Conservation (phyloP, 2,113 vertebrate genomes). For the Toxotes chatareus region DNA sequence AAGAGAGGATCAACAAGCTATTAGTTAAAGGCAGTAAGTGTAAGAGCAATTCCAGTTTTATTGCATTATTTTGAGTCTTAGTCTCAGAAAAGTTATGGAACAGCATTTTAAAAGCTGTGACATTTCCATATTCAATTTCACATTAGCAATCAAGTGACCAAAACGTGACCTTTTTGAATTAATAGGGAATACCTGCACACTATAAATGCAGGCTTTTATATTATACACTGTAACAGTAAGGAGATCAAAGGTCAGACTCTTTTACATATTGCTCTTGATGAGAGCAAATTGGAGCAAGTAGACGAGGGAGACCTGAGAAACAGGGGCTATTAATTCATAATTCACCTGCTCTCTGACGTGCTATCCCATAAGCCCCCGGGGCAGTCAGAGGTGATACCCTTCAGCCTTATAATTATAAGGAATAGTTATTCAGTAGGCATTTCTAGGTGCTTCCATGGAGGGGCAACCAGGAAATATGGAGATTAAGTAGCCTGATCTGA, state of each 20-base stretch:
- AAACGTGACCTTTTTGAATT: slow-evolving; percentile 6
- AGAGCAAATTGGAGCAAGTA: slow-evolving; percentile 50
- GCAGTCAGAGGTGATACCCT: slow-evolving; percentile 12
- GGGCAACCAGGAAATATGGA: background rate
- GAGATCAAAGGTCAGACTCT: slow-evolving; percentile 44
- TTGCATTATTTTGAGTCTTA: background rate
- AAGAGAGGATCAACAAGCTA: slow-evolving; percentile 1
- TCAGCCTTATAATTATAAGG: slow-evolving; percentile 6
- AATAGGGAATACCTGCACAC: background rate
- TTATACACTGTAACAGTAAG: background rate
- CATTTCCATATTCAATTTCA: slow-evolving; percentile 2
- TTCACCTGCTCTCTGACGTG: background rate
- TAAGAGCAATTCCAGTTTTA: background rate
- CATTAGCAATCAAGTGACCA: background rate
- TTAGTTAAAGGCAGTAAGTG: background rate
- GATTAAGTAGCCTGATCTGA: background rate
- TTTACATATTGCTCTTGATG: slow-evolving; percentile 37
- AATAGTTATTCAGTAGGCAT: background rate
- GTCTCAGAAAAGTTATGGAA: background rate
- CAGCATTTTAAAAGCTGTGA: background rate
- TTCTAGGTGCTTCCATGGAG: background rate
- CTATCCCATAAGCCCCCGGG: slow-evolving; percentile 6
- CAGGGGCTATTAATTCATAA: slow-evolving; percentile 36
- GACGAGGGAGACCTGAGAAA: background rate
- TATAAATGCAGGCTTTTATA: slow-evolving; percentile 6